Evolutionary conservation across 64 coral and sea anemone genomes (phyloP).

Genomic region (Astreopora myriophthalma): DNA sequence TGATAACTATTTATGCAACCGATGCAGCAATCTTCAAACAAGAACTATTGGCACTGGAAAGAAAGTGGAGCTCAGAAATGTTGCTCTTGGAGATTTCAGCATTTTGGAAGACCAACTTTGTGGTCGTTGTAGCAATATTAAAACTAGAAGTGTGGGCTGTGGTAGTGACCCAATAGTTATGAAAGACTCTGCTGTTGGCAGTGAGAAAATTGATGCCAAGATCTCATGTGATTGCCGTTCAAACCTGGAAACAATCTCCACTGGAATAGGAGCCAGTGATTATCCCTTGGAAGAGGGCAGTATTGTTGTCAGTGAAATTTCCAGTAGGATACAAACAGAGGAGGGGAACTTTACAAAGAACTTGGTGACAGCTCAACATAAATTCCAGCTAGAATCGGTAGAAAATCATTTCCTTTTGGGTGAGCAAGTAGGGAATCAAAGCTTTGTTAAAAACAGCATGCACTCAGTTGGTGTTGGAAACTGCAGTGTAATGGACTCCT

Average conservation of each 20-base stretch:
- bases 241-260: slow-evolving; percentile 11
- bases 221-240: slow-evolving; percentile 5
- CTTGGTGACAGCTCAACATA: neutral
- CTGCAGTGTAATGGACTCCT: slow-evolving; percentile 60
- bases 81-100: slow-evolving; percentile 52
- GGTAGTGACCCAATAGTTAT: slow-evolving; percentile 23
- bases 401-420: neutral
- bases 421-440: neutral
- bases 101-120: slow-evolving; percentile 14
- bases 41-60: slow-evolving; percentile 70
- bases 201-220: neutral
- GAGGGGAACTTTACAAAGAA: neutral
- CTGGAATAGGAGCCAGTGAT: slow-evolving; percentile 10
- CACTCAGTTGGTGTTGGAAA: slow-evolving; percentile 52
- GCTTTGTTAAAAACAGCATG: neutral
- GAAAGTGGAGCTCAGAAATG: slow-evolving; percentile 28
- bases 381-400: neutral
- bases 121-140: slow-evolving; percentile 52
- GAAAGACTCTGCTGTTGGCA: slow-evolving; percentile 22
- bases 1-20: slow-evolving; percentile 73
- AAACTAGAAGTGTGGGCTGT: slow-evolving; percentile 66
- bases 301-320: slow-evolving; percentile 22
- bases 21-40: slow-evolving; percentile 57
- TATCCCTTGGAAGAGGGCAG: neutral
- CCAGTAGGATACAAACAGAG: neutral